Base-by-base conservation (phyloP, 1,140 invertebrate genomes). In the Nebria ingens region DNA sequence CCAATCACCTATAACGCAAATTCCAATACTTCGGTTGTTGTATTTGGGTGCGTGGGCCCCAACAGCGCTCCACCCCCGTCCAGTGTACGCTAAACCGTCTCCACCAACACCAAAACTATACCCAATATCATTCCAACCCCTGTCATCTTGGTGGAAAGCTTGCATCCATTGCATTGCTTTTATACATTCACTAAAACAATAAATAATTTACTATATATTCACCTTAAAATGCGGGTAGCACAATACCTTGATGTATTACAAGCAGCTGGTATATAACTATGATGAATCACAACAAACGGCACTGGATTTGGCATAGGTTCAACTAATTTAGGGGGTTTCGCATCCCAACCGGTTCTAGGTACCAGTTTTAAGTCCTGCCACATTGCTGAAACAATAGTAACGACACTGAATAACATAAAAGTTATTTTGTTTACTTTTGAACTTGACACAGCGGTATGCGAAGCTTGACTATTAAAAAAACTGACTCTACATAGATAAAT, bases 91-190 rank as follows among this genome's bases (percentile, higher is more conserved):
- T 11, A 76, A 73, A 1, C 86, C 87, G 55, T 91, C 86, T 13
- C 84, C 84, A 1, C 89, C 89, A 4, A 90, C 76, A 13, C 83
- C 77, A 67, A 92, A 93, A 68, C 82, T 64, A 76, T 89, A 79
- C 73, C 88, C 72, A 62, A 81, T 86, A 63, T 90, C 87, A 62
- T 72, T 76, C 85, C 85, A 89, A 1, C 72, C 71, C 9, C 72
- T 74, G 19, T 65, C 70, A 49, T 83, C 73, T 58, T 69, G 77
- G 62, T 83, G 81, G 13, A 70, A 74, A 56, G 77, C 64, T 61
- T 83, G 81, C 74, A 83, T 80, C 56, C 55, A 65, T 53, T 71
- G 67, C 76, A 83, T 73, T 25, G 79, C 69, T 22, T 66, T 57
- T 21, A 65, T 64, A 61, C 81, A 84, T 13, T 79, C 72, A 0